Percentiles rank a stretch among this genome's conserved stretches.
Conservation (phyloP, 2,113 vertebrate genomes). For the Gnathonemus echidnorhynchus region DNA sequence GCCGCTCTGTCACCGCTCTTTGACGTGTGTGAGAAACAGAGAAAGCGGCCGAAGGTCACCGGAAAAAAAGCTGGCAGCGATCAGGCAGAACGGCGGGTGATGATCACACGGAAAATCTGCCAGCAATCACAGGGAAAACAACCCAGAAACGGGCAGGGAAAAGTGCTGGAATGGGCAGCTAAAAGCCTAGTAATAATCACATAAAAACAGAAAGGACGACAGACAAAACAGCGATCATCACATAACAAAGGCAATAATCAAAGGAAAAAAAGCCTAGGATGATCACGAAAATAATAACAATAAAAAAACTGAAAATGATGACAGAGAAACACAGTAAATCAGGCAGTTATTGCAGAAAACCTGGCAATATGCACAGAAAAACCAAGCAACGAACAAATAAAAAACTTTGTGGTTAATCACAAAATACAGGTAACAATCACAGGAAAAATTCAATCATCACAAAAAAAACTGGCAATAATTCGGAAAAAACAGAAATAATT, state of each 20-base stretch:
- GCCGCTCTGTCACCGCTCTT: background rate
- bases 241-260: background rate
- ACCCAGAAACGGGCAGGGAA: background rate
- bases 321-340: background rate
- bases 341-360: background rate
- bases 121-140: background rate
- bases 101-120: background rate
- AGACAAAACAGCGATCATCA: background rate
- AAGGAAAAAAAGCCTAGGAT: background rate
- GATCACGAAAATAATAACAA: background rate
- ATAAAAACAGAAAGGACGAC: background rate
- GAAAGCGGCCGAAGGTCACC: background rate
- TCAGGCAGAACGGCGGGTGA: background rate
- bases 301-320: background rate
- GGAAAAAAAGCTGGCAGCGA: background rate
- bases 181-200: background rate
- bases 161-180: background rate
- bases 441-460: background rate
- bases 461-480: background rate
- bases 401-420: no score
- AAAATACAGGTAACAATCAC: background rate
- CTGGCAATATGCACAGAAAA: no score
- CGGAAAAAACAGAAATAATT: background rate
- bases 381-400: no score
- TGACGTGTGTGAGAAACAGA: constrained; percentile 7